Evolutionary conservation across 2,888 invertebrate genomes (phyloP), one percentile per base, ranked within the genome.

Genomic region (Steromphala cineraria): DNA sequence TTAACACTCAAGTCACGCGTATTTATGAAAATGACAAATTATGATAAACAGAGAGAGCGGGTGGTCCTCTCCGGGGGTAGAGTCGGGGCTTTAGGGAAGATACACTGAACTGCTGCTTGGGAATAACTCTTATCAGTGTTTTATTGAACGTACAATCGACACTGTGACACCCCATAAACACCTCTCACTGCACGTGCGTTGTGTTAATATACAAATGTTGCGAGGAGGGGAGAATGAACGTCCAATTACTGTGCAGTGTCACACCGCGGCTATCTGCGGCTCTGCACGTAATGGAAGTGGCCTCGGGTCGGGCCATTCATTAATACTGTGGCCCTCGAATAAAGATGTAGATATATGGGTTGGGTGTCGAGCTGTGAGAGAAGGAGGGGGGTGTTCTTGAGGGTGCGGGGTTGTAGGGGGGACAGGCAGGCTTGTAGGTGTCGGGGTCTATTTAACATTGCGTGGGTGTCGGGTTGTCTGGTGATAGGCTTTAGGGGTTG

Each of bases 21-120:
- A 71, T 71, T 71, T 71, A 71, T 71, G 71, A 71, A 71, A 71
- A 71, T 71, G 71, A 71, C 71, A 71, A 71, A 71, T 71, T 71
- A 71, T 17, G 36, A 71, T 71, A 71, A 71, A 71, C 71, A 36
- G n/a, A 40, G n/a, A 17, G 36, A 31, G 31, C 17, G 28, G 71
- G 71, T 71, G 71, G 71, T 71, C 71, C 36, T 2, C n/a, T 8
- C 56, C 21, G 21, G 21, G 24, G 28, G 62, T 24, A 46, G 46
- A 13, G 46, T 46, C 46, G 46, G 13, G 46, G 46, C 46, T 24
- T 24, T 24, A 28, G 62, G 17, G 1, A 62, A 28, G 24, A 62
- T 24, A 28, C 24, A 28, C 10, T 13, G 15, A 62, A 24, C 24
- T 28, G 62, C 62, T 62, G 28, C 62, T 28, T 24, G 13, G 24